Evolutionary conservation across 2,797 vertebrate species (phyloP).

Genomic region (Urophycis tenuis): DNA sequence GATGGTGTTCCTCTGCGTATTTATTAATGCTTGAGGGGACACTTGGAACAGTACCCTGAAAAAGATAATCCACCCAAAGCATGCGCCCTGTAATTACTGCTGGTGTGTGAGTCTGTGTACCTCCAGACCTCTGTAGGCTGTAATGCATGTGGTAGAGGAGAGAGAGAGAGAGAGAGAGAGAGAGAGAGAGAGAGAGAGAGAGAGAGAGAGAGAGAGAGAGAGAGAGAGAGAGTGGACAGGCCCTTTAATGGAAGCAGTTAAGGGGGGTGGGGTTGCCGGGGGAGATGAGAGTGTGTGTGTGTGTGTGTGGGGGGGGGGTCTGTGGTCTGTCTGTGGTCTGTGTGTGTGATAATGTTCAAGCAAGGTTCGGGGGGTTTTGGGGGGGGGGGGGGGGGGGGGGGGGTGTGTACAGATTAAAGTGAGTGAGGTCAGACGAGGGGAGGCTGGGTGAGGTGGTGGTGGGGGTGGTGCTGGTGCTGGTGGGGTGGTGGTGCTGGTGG

Average conservation of each 20-base stretch:
- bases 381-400: conserved; percentile 10
- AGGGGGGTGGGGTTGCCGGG: conserved; percentile 41
- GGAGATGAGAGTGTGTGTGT: conserved; percentile 7
- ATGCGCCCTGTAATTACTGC: conserved; percentile 63
- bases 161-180: too few relatives aligned
- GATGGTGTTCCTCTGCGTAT: conserved; percentile 38
- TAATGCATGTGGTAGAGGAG: conserved; percentile 9
- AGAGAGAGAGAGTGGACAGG: conserved; percentile 48
- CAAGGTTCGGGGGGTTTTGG: not conserved
- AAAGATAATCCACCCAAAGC: conserved; percentile 59
- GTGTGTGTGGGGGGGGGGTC: conserved; percentile 21
- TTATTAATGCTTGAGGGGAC: conserved; percentile 45
- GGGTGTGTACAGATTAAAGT: conserved; percentile 49
- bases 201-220: conserved; percentile 14
- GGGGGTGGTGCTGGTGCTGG: conserved; percentile 51
- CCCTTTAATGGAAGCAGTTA: conserved; percentile 56
- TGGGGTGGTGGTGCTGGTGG: conserved; percentile 48
- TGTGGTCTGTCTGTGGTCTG: too few relatives aligned
- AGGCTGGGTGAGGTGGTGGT: conserved; percentile 51
- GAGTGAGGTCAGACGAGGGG: conserved; percentile 30
- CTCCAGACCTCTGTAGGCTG: conserved; percentile 27
- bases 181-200: not conserved
- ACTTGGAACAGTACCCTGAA: conserved; percentile 52
- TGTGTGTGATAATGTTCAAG: not conserved
- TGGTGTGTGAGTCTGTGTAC: conserved; percentile 47